Conservation (phyloP, 2,888 invertebrate species). For the Agrochola lychnidis region DNA sequence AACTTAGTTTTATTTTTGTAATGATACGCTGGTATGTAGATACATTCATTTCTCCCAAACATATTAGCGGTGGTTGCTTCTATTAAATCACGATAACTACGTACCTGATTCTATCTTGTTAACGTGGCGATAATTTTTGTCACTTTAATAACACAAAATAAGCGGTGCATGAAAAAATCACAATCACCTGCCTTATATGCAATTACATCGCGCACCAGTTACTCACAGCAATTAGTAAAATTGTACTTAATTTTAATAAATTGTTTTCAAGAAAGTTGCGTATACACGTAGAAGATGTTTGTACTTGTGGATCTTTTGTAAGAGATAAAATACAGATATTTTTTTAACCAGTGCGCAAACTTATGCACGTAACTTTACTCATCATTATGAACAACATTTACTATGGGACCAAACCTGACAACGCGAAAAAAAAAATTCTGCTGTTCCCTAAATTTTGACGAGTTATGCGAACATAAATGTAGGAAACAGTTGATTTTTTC, state of each 20-base stretch:
- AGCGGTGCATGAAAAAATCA: neutral
- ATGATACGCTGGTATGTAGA: neutral
- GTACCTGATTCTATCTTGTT: neutral
- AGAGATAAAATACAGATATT: too few species aligned
- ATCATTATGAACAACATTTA: too few species aligned
- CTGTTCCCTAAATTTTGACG: too few species aligned
- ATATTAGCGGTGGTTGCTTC: neutral
- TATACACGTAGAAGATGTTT: too few species aligned
- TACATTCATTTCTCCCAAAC: neutral
- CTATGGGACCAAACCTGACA: too few species aligned
- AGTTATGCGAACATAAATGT: too few species aligned
- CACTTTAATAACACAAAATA: slow-evolving; percentile 1
- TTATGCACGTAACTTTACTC: too few species aligned
- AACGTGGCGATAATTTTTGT: neutral
- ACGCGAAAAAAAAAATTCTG: too few species aligned
- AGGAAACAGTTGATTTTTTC: too few species aligned
- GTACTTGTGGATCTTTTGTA: neutral
- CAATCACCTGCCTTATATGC: neutral
- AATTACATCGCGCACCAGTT: neutral
- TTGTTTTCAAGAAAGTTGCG: neutral
- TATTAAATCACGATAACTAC: neutral
- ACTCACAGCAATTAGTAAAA: neutral
- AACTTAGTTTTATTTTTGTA: neutral
- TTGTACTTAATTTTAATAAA: neutral
- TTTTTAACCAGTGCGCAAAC: too few species aligned